Evolutionary conservation across 2,888 invertebrate species (phyloP), one percentile per base, ranked within the genome.

Genomic region (Megamerina dolium): DNA sequence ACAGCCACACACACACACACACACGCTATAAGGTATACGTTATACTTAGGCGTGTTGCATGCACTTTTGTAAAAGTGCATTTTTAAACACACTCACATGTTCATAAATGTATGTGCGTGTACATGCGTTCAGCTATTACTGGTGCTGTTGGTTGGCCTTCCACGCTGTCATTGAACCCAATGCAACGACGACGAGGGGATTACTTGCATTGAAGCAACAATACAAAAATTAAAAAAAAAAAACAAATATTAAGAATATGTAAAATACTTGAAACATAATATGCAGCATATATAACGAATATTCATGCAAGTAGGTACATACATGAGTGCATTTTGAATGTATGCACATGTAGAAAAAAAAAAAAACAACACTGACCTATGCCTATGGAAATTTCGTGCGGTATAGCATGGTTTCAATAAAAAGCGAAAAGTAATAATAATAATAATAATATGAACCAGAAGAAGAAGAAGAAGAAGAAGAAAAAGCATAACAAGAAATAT

Each of bases 321-420:
- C 19, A 12, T 21, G 9, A 31, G 36, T 49, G 45, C 30, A n/a
- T 9, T 14, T 39, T 14, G 16, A 12, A 13, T 5, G 14, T 27
- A 41, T 21, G 21, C 18, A 26, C 32, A 12, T 38, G 23, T 33
- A 31, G 32, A 33, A 8, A 23, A 26, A 41, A 41, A 41, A 35
- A 18, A 14, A 42, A 43, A 40, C 32, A 33, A 42, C 56, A 64
- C 64, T 64, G 64, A 64, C 64, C 64, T 64, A 64, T 63, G 60
- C 65, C 65, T 60, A 60, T 59, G 52, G 48, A 60, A 57, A 55
- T 55, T 55, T 49, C 54, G 54, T 64, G 57, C 53, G 57, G 50
- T 51, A 52, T 56, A 58, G 50, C 52, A 53, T 40, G 9, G 12
- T 45, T 42, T 43, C 41, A 41, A 33, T 26, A 10, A n/a, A n/a